Evolutionary conservation across 2,797 vertebrate species (phyloP).

Genomic region (Naso thynnoides): DNA sequence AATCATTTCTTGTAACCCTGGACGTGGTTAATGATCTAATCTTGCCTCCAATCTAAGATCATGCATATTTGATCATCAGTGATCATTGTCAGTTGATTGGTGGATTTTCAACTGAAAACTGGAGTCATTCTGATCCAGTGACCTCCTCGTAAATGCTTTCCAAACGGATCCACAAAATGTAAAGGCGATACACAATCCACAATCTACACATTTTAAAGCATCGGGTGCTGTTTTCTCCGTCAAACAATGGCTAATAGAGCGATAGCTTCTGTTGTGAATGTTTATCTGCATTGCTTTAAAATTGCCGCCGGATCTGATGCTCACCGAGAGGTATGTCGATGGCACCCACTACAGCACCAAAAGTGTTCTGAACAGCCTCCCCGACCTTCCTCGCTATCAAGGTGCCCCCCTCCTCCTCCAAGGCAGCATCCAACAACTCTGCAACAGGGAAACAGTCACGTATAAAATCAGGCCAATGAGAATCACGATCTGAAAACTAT

Average conservation of each 20-base stretch:
- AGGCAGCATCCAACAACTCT: constrained; percentile 85
- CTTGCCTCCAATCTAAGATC: too few relatives aligned
- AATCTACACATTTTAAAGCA: not conserved
- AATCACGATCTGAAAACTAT: not conserved
- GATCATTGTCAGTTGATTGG: too few relatives aligned
- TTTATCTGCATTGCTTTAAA: not conserved
- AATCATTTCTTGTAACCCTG: too few relatives aligned
- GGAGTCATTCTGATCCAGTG: not conserved
- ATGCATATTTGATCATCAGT: too few relatives aligned
- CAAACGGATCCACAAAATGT: not conserved
- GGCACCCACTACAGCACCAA: constrained; percentile 96
- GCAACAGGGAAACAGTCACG: not conserved
- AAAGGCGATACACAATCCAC: not conserved
- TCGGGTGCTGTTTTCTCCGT: not conserved
- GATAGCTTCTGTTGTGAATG: not conserved
- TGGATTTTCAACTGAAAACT: not conserved
- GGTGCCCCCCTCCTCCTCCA: constrained; percentile 93
- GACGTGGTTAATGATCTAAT: too few relatives aligned
- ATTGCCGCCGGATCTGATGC: constrained; percentile 29
- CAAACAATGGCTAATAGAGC: not conserved
- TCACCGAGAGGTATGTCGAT: constrained; percentile 98
- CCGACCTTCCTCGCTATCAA: constrained; percentile 97
- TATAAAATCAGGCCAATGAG: not conserved
- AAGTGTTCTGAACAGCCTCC: constrained; percentile 96
- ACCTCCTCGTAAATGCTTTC: not conserved